Evolutionary conservation across 2,113 vertebrate genomes (phyloP).

Genomic region (Strix uralensis): DNA sequence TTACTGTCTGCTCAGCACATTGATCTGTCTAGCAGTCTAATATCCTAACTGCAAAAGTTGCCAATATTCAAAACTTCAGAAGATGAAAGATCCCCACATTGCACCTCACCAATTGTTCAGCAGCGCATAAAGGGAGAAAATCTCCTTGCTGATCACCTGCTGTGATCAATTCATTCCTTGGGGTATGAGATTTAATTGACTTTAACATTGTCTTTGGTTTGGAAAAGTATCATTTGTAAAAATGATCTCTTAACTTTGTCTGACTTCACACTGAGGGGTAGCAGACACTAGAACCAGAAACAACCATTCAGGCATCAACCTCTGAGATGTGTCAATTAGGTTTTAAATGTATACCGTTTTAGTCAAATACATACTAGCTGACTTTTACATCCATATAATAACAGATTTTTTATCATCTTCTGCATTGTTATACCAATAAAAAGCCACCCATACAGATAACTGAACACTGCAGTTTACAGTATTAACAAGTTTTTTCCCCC

Average conservation of each 20-base stretch:
- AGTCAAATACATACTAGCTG: neutral
- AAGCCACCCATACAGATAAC: neutral
- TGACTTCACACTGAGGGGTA: neutral
- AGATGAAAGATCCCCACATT: neutral
- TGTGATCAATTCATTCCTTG: neutral
- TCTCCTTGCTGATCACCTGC: neutral
- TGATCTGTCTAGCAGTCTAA: neutral
- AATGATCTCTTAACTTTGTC: neutral
- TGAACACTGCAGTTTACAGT: neutral
- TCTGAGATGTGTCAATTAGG: neutral
- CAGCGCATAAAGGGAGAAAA: neutral
- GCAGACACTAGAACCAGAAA: neutral
- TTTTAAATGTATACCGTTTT: neutral
- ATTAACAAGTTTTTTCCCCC: neutral
- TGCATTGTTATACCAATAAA: neutral
- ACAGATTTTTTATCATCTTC: neutral
- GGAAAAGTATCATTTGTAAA: neutral
- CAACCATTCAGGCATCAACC: neutral
- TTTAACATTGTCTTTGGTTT: neutral
- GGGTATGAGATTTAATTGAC: neutral
- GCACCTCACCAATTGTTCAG: neutral
- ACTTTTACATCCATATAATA: neutral
- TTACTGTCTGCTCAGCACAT: neutral
- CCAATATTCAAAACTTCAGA: neutral
- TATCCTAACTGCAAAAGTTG: neutral